A percentile compares a stretch with the other conserved stretches of the same genome.
Conservation (phyloP, 2,888 invertebrate genomes). For the Hypomecis punctinalis region DNA sequence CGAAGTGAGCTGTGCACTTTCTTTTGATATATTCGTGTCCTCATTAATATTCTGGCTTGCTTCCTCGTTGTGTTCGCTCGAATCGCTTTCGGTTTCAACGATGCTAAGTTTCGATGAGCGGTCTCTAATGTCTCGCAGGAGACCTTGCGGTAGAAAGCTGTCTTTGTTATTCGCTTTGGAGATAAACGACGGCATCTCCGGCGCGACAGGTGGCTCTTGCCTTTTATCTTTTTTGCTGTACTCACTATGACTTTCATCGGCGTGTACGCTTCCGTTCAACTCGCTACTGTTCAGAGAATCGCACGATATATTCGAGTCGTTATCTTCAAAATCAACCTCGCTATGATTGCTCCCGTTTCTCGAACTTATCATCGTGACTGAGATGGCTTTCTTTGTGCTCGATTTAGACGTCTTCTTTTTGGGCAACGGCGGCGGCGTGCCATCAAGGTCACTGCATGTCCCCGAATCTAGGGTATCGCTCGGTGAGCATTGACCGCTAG, state of each 20-base stretch:
- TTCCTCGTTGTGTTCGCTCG: constrained; percentile 65
- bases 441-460: constrained; percentile 93
- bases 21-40: constrained; percentile 77
- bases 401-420: constrained; percentile 87
- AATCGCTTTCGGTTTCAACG: constrained; percentile 76
- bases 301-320: constrained; percentile 92
- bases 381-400: constrained; percentile 80
- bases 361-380: constrained; percentile 84
- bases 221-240: constrained; percentile 76
- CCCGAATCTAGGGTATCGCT: constrained; percentile 94
- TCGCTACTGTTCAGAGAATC: constrained; percentile 92
- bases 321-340: constrained; percentile 89
- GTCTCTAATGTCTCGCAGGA: constrained; percentile 89
- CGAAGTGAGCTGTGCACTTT: constrained; percentile 80
- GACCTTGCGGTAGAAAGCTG: constrained; percentile 87
- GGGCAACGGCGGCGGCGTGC: constrained; percentile 88
- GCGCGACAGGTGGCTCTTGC: constrained; percentile 67
- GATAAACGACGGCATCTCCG: constrained; percentile 63
- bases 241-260: constrained; percentile 78
- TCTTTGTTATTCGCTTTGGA: constrained; percentile 71
- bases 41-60: constrained; percentile 79
- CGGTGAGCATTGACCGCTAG: constrained; percentile 93
- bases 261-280: constrained; percentile 82
- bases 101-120: constrained; percentile 83
- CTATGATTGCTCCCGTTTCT: constrained; percentile 86